Conservation (phyloP, 2,888 invertebrate genomes). For the Cybosia mesomella region DNA sequence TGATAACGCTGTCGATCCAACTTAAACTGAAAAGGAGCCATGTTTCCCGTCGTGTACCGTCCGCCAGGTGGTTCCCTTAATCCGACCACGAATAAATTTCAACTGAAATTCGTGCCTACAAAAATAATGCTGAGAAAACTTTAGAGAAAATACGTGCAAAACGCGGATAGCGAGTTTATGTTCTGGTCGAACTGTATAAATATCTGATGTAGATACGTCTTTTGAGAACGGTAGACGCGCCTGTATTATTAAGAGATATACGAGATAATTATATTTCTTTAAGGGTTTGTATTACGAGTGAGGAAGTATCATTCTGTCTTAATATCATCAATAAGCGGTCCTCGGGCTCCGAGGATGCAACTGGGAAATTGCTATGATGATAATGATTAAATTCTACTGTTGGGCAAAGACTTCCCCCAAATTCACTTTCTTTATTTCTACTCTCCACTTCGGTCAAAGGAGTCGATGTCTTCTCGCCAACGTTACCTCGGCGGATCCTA, state of each 20-base stretch:
- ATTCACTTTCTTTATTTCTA: no score
- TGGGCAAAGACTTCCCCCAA: no score
- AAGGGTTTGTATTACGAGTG: no score
- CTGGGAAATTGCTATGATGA: no score
- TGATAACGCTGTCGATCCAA: neutral
- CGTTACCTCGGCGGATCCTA: neutral
- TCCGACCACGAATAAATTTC: conserved; percentile 30
- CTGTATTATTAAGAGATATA: neutral
- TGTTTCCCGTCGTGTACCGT: neutral
- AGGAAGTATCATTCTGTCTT: no score
- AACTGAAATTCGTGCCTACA: conserved; percentile 8
- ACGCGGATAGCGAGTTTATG: conserved; percentile 38
- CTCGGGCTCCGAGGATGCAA: no score
- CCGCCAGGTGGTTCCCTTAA: conserved; percentile 20
- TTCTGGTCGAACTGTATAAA: neutral
- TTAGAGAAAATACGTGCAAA: conserved; percentile 31
- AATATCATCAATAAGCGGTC: no score
- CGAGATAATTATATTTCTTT: no score
- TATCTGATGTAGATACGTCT: neutral
- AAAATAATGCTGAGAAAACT: conserved; percentile 24
- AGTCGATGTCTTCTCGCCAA: neutral
- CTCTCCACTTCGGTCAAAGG: neutral
- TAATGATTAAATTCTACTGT: no score
- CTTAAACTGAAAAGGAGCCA: neutral
- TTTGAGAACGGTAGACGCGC: neutral